A percentile compares a stretch with the other conserved stretches of the same genome.
These are phyloP conservation scores for Hirudo medicinalis DNA, from an alignment of 1,140 invertebrate species.

Conservation along the genomic window DNA sequence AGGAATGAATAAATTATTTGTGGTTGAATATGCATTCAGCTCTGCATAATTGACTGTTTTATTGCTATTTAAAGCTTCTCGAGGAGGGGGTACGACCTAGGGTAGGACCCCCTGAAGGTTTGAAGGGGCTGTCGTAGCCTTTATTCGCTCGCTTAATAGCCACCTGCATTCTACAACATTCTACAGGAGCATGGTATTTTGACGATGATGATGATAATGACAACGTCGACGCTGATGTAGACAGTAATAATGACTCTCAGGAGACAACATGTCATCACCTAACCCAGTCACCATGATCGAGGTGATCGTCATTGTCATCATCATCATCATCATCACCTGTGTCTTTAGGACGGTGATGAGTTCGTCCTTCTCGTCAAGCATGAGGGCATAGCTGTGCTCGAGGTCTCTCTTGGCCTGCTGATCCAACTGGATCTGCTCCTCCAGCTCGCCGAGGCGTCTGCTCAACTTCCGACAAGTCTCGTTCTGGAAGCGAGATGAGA, in stretches of 20 bases:
- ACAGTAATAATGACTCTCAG: background rate
- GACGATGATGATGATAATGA: background rate
- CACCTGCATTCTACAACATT: too few relatives aligned
- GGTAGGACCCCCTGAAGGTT: too few relatives aligned
- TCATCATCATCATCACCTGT: slow-evolving; percentile 45
- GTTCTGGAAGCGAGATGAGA: too few relatives aligned
- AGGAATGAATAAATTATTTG: too few relatives aligned
- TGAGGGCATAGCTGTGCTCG: slow-evolving; percentile 67
- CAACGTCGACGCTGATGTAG: background rate
- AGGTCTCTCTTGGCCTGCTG: slow-evolving; percentile 80
- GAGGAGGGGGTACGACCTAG: too few relatives aligned
- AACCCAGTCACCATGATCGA: background rate
- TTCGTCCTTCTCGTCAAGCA: slow-evolving; percentile 76
- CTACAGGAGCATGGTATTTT: too few relatives aligned
- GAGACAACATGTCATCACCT: background rate
- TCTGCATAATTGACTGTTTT: too few relatives aligned
- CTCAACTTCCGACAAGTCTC: background rate
- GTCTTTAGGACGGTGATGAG: slow-evolving; percentile 67
- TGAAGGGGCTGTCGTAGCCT: too few relatives aligned
- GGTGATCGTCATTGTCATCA: background rate
- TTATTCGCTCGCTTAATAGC: too few relatives aligned
- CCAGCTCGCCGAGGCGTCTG: slow-evolving; percentile 64
- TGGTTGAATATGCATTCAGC: too few relatives aligned
- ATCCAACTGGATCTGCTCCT: slow-evolving; percentile 73
- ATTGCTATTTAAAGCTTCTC: too few relatives aligned